Conservation (phyloP, 2,888 invertebrate genomes). For the Nezara viridula region DNA sequence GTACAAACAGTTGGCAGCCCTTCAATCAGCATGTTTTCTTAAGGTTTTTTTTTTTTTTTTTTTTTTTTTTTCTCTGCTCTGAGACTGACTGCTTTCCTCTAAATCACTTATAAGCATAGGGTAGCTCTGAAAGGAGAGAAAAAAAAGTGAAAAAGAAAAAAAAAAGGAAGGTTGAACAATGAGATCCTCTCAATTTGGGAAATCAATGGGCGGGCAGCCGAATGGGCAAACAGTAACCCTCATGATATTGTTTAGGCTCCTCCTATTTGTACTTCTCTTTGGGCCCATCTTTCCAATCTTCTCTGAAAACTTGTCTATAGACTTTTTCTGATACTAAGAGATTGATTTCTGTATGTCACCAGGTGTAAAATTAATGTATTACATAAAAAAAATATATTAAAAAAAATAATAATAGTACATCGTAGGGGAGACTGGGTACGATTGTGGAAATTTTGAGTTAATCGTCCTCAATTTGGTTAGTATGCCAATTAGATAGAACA, state of each 20-base stretch:
- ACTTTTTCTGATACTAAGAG: neutral
- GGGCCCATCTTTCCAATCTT: conserved; percentile 52
- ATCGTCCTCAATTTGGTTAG: too few relatives aligned
- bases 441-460: too few relatives aligned
- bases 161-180: conserved; percentile 19
- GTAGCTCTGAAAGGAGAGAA: neutral
- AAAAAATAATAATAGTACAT: too few relatives aligned
- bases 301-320: conserved; percentile 24
- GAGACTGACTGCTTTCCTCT: neutral
- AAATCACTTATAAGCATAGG: conserved; percentile 31
- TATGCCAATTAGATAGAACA: too few relatives aligned
- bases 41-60: neutral
- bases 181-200: conserved; percentile 51
- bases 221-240: conserved; percentile 30
- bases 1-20: conserved; percentile 11
- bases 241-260: conserved; percentile 52
- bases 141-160: neutral
- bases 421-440: too few relatives aligned
- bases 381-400: neutral
- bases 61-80: neutral
- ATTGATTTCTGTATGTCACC: neutral
- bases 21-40: conserved; percentile 20
- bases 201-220: conserved; percentile 37
- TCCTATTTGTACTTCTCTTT: conserved; percentile 52
- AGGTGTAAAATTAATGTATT: neutral